Conservation (phyloP, 2,797 vertebrate species). For the Rhinophrynus dorsalis region DNA sequence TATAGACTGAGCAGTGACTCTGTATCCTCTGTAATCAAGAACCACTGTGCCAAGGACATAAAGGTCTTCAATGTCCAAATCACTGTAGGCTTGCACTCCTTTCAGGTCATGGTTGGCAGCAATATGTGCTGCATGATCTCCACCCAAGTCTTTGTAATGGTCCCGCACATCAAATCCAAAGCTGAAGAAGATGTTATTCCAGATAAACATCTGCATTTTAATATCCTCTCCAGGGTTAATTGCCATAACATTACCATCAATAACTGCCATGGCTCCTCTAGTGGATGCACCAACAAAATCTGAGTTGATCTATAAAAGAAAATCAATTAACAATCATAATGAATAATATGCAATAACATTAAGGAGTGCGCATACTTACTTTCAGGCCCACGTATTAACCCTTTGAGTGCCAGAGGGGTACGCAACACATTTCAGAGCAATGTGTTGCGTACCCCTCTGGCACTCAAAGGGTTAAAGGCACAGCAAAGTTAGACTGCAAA, state of each 20-base stretch:
- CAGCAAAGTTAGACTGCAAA: no score
- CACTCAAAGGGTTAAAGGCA: no score
- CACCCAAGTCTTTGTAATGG: slow-evolving; percentile 42
- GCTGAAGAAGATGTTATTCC: slow-evolving; percentile 47
- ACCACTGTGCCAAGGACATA: slow-evolving; percentile 78
- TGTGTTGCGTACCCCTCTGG: no score
- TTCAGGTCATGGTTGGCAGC: slow-evolving; percentile 52
- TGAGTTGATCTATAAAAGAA: slow-evolving; percentile 33
- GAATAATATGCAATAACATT: not conserved
- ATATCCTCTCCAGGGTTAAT: slow-evolving; percentile 42
- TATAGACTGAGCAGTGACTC: slow-evolving; percentile 77
- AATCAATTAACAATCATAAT: not conserved
- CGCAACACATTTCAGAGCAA: no score
- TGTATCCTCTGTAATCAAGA: slow-evolving; percentile 78
- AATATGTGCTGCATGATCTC: slow-evolving; percentile 40
- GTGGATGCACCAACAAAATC: slow-evolving; percentile 42
- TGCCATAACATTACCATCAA: slow-evolving; percentile 47
- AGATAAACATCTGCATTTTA: slow-evolving; percentile 47
- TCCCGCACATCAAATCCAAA: slow-evolving; percentile 47
- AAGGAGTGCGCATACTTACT: no score
- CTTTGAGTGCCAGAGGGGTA: no score
- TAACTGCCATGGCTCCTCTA: slow-evolving; percentile 39
- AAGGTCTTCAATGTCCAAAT: slow-evolving; percentile 67
- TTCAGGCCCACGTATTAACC: no score
- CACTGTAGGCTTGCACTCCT: slow-evolving; percentile 71